Evolutionary conservation across 2,113 vertebrate species (phyloP).

Genomic region (Ammodytes dubius): DNA sequence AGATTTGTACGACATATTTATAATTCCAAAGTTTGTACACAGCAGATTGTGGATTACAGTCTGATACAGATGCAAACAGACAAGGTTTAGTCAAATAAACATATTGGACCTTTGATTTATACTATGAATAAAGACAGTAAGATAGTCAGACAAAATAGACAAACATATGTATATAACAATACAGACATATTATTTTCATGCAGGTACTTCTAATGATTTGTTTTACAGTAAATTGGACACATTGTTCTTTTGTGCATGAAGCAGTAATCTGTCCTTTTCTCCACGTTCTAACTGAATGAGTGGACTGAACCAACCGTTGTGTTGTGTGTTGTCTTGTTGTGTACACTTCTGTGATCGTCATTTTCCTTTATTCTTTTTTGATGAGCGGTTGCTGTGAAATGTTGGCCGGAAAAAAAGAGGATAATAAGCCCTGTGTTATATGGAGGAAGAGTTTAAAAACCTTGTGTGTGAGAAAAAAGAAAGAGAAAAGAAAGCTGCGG

Average conservation of each 20-base stretch:
- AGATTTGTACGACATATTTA: too few species aligned
- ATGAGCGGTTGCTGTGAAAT: constrained; percentile 2
- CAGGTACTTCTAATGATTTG: not conserved
- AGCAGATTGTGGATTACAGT: too few species aligned
- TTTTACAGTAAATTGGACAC: not conserved
- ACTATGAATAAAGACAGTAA: too few species aligned
- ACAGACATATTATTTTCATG: too few species aligned
- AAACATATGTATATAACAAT: too few species aligned
- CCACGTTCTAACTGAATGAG: not conserved
- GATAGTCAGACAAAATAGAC: too few species aligned
- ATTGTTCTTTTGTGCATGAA: not conserved
- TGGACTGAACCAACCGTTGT: not conserved
- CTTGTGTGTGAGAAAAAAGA: not conserved
- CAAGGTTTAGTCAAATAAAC: too few species aligned
- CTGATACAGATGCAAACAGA: too few species aligned
- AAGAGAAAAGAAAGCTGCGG: not conserved
- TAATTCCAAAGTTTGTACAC: too few species aligned
- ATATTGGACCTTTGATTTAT: too few species aligned
- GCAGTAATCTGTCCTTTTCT: not conserved
- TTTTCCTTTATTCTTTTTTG: not conserved
- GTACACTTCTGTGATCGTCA: not conserved
- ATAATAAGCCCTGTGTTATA: not conserved
- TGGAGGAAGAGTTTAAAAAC: constrained; percentile 5
- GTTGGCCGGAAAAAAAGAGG: not conserved
- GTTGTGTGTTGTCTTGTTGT: constrained; percentile 1